Percentiles rank a stretch among this genome's conserved stretches.
Conservation (phyloP, 2,888 invertebrate genomes). For the Bombylius major region DNA sequence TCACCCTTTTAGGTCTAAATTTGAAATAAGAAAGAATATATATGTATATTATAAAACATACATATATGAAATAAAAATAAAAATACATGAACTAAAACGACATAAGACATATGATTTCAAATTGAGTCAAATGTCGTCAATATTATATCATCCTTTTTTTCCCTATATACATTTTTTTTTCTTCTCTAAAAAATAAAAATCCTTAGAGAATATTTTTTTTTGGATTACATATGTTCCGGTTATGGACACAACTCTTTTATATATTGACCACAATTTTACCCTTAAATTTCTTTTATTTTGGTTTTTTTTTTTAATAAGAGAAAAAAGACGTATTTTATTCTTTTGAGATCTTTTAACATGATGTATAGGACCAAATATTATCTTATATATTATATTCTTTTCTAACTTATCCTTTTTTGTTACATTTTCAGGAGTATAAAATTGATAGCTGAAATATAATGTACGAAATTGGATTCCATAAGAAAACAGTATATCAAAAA, state of each 20-base stretch:
- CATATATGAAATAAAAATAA: not conserved
- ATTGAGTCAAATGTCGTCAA: slow-evolving; percentile 16
- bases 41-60: not conserved
- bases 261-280: slow-evolving; percentile 9
- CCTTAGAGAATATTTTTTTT: slow-evolving; percentile 10
- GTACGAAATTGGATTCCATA: no score
- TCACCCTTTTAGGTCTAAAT: no score
- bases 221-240: slow-evolving; percentile 13
- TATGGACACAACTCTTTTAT: slow-evolving; percentile 5
- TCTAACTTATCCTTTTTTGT: no score
- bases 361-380: no score
- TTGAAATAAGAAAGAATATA: no score
- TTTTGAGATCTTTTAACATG: no score
- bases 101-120: slow-evolving; percentile 14
- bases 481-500: no score
- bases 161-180: not conserved
- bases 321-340: no score
- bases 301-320: not conserved
- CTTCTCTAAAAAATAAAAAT: not conserved
- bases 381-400: no score
- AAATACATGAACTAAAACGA: slow-evolving; percentile 4
- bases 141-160: slow-evolving; percentile 11
- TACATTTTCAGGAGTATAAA: no score
- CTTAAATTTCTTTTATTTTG: not conserved
- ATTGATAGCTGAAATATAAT: no score